These are phyloP conservation scores for Drosophila albomicans DNA, from an alignment of 1,140 invertebrate genomes.

Conservation along the genomic window DNA sequence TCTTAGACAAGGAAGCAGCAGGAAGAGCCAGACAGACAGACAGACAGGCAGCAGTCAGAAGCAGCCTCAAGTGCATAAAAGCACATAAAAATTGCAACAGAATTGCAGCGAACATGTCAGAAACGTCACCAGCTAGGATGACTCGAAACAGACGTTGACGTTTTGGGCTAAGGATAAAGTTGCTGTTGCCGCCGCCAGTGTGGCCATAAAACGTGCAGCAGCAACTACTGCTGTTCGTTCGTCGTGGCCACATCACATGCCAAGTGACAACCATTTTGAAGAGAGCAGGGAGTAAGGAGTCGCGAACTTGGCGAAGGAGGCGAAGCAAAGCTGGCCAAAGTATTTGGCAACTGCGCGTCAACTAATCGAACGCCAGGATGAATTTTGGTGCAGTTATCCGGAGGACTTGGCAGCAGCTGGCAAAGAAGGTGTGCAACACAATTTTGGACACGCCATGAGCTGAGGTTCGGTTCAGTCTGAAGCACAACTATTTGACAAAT, in stretches of 20 bases:
- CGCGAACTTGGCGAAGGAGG: not conserved
- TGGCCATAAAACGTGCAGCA: constrained; percentile 74
- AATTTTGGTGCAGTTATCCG: constrained; percentile 38
- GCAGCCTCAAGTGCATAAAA: constrained; percentile 60
- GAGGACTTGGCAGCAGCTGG: constrained; percentile 4
- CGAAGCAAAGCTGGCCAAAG: constrained; percentile 3
- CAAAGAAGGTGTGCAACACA: constrained; percentile 38
- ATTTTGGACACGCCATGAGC: constrained; percentile 14
- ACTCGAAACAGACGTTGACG: constrained; percentile 72
- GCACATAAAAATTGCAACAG: constrained; percentile 74
- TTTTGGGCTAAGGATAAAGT: constrained; percentile 71
- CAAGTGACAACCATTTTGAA: constrained; percentile 55
- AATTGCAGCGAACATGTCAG: constrained; percentile 69
- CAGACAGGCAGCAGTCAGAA: constrained; percentile 4
- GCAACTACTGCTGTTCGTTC: constrained; percentile 10
- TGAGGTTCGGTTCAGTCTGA: not conserved
- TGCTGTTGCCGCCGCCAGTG: constrained; percentile 22
- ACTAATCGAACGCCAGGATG: constrained; percentile 74
- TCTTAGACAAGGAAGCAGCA: no score
- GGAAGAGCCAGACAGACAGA: not conserved
- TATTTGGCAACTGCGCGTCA: constrained; percentile 50
- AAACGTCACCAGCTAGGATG: constrained; percentile 48
- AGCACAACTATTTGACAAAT: constrained; percentile 62
- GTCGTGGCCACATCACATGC: constrained; percentile 50
- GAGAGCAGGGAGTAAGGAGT: not conserved